Conservation (phyloP, 2,113 vertebrate genomes). For the Dendrocopos noguchii region DNA sequence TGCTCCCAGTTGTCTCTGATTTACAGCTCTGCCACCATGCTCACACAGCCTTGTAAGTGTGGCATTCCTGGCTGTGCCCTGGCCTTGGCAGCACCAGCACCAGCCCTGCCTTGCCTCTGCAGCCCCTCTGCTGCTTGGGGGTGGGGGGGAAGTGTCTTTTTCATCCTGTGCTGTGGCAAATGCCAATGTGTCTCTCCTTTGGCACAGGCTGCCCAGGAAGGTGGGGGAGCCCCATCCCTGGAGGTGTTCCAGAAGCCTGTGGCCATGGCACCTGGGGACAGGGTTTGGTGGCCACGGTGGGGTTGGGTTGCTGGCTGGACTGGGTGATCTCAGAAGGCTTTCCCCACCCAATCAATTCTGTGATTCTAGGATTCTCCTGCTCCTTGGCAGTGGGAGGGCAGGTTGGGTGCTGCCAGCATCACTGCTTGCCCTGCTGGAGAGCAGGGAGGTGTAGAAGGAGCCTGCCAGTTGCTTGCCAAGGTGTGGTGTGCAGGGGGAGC, state of each 20-base stretch:
- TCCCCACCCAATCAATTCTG: too few relatives aligned
- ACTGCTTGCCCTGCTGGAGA: neutral
- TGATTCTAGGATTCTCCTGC: neutral
- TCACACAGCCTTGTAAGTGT: neutral
- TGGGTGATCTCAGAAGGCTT: too few relatives aligned
- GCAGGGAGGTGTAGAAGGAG: slow-evolving; percentile 13
- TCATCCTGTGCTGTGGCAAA: neutral
- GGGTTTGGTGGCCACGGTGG: too few relatives aligned
- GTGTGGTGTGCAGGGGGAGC: neutral
- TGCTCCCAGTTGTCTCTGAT: slow-evolving; percentile 25
- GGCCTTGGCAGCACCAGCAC: neutral
- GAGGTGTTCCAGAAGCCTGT: too few relatives aligned
- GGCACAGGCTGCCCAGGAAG: too few relatives aligned
- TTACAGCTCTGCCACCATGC: slow-evolving; percentile 31
- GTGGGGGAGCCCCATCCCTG: too few relatives aligned
- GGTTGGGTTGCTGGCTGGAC: too few relatives aligned
- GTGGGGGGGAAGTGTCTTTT: fast-evolving
- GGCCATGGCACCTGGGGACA: too few relatives aligned
- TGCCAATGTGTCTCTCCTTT: neutral
- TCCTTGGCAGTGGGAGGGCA: neutral
- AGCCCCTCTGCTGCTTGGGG: fast-evolving
- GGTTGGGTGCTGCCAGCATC: fast-evolving
- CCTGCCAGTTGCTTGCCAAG: slow-evolving; percentile 20
- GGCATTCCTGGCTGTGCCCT: neutral
- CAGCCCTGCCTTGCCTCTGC: neutral